Evolutionary conservation across 2,113 vertebrate genomes (phyloP).

Genomic region (Suncus etruscus): DNA sequence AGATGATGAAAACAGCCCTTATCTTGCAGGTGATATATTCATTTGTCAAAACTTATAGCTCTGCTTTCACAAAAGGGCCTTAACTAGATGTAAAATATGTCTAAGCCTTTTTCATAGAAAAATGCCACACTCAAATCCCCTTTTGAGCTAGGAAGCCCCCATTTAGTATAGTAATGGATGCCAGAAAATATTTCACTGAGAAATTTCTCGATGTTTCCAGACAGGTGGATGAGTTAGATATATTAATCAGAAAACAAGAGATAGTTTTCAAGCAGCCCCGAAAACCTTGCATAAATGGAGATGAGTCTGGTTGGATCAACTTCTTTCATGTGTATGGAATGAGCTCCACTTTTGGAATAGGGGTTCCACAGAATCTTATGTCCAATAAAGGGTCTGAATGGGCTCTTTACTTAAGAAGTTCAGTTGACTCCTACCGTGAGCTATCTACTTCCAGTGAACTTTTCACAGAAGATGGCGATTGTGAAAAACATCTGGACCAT

Average conservation of each 20-base stretch:
- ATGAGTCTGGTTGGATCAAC: slow-evolving; percentile 13
- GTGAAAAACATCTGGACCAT: slow-evolving; percentile 13
- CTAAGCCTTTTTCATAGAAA: neutral
- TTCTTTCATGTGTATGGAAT: no score
- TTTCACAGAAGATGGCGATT: neutral
- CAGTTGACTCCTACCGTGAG: neutral
- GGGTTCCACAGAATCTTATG: neutral
- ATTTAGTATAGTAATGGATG: no score
- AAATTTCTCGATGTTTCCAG: slow-evolving; percentile 13
- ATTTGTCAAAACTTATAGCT: slow-evolving; percentile 40
- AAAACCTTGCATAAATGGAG: neutral
- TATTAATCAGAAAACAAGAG: neutral
- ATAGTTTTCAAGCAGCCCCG: neutral
- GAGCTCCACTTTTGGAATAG: neutral
- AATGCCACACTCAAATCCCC: slow-evolving; percentile 17
- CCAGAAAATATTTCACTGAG: neutral
- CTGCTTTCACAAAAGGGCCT: neutral
- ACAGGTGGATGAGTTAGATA: neutral
- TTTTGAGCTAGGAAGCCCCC: no score
- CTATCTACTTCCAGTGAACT: neutral
- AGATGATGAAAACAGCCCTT: neutral
- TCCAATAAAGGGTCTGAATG: neutral
- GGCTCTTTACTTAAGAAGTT: slow-evolving; percentile 34
- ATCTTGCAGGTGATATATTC: neutral
- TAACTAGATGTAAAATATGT: slow-evolving; percentile 23